These are phyloP conservation scores for Cantharis nigra DNA, from an alignment of 2,888 invertebrate genomes.

Conservation along the genomic window DNA sequence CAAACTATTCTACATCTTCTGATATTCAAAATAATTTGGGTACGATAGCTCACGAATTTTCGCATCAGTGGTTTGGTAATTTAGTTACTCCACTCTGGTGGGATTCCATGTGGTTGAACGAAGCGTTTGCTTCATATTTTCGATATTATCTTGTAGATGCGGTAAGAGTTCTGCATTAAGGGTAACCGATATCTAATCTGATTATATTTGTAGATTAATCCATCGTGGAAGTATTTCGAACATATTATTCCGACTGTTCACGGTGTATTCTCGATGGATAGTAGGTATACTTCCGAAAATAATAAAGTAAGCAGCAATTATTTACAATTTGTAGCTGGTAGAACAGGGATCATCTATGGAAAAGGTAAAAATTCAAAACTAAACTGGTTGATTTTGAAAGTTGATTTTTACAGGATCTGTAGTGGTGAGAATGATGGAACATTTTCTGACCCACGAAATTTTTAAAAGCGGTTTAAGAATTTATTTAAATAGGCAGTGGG, in stretches of 20 bases:
- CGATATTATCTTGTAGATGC: constrained; percentile 52
- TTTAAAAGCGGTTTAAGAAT: constrained; percentile 2
- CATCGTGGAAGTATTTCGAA: constrained; percentile 53
- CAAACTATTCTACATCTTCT: background rate
- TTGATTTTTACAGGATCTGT: background rate
- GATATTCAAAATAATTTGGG: constrained; percentile 21
- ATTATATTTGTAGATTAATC: constrained; percentile 31
- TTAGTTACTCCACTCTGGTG: constrained; percentile 53
- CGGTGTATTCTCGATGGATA: background rate
- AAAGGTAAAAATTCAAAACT: background rate
- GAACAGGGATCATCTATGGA: background rate
- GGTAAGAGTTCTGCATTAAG: constrained; percentile 4
- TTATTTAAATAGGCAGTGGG: background rate
- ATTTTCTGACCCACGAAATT: constrained; percentile 6
- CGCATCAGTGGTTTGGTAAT: constrained; percentile 61
- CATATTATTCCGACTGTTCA: constrained; percentile 51
- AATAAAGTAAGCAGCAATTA: background rate
- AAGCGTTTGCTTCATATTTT: constrained; percentile 61
- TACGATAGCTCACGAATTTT: constrained; percentile 59
- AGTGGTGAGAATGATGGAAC: background rate
- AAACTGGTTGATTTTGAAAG: background rate
- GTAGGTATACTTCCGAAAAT: background rate
- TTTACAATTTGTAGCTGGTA: background rate
- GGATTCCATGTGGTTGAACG: constrained; percentile 54
- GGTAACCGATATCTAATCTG: background rate